Percentiles rank a stretch among this genome's conserved stretches.
phyloP scores from a whole-genome alignment of 2,797 vertebrate genomes.

The Pristis pectinata region DNA sequence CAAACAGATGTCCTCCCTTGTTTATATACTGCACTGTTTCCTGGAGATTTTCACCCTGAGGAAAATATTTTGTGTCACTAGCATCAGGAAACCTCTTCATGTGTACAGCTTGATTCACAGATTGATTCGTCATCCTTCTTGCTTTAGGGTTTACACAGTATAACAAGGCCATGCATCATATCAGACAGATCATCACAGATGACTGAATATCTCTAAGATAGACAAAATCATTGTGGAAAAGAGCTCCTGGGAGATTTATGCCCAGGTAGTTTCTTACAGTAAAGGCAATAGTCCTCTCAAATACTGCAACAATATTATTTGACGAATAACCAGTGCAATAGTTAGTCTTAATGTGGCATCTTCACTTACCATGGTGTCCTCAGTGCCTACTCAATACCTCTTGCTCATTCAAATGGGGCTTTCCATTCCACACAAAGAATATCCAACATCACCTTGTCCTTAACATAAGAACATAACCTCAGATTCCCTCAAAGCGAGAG shows the following conservation, averaged over 20 bases:
- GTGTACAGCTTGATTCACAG: not conserved
- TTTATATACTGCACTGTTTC: not conserved
- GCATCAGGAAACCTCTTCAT: not conserved
- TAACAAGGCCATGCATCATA: constrained; percentile 15
- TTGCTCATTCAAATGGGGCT: not conserved
- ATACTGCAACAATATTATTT: not conserved
- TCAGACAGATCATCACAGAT: constrained; percentile 24
- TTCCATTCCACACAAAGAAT: not conserved
- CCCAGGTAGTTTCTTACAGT: not conserved
- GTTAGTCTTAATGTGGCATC: not conserved
- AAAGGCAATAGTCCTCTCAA: not conserved
- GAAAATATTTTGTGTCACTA: not conserved
- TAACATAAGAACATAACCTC: not conserved
- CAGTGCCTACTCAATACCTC: not conserved
- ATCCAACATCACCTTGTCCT: not conserved
- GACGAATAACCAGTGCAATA: not conserved
- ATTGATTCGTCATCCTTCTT: not conserved
- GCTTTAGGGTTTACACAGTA: constrained; percentile 6
- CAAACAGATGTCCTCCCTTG: constrained; percentile 3
- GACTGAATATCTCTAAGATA: constrained; percentile 5
- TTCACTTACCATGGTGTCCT: not conserved
- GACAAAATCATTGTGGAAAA: not conserved
- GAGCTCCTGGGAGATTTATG: not conserved
- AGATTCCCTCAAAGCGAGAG: not conserved
- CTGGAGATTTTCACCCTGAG: not conserved